Evolutionary conservation across 2,888 invertebrate species (phyloP).

Genomic region (Onchidella celtica): DNA sequence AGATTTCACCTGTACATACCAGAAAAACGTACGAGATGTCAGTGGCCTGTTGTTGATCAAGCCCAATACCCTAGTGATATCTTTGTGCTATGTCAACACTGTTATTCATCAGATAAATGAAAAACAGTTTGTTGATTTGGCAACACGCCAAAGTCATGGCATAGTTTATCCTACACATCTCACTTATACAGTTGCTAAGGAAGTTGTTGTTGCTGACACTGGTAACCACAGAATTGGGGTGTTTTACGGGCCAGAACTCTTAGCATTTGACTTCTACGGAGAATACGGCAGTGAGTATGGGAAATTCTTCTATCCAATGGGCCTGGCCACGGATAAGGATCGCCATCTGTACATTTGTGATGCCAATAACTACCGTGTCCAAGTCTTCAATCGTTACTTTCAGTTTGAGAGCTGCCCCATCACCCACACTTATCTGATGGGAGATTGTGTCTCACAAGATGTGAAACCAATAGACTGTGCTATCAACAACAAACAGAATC

Average conservation of each 20-base stretch:
- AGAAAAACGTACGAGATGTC: slow-evolving; percentile 39
- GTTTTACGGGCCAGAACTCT: slow-evolving; percentile 35
- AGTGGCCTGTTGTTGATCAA: slow-evolving; percentile 31
- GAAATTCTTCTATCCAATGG: slow-evolving; percentile 45
- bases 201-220: slow-evolving; percentile 41
- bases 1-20: slow-evolving; percentile 8
- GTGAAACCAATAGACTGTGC: slow-evolving; percentile 50
- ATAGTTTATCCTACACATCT: slow-evolving; percentile 44
- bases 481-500: slow-evolving; percentile 22
- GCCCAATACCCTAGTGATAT: slow-evolving; percentile 7
- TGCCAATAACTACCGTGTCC: slow-evolving; percentile 42
- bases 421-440: slow-evolving; percentile 34
- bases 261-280: slow-evolving; percentile 34
- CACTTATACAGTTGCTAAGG: background rate
- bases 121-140: slow-evolving; percentile 37
- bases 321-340: slow-evolving; percentile 28
- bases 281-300: slow-evolving; percentile 38
- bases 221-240: slow-evolving; percentile 45
- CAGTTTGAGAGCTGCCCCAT: slow-evolving; percentile 39
- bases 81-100: slow-evolving; percentile 38
- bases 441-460: slow-evolving; percentile 36
- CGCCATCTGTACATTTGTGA: slow-evolving; percentile 44
- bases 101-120: slow-evolving; percentile 18
- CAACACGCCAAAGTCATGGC: slow-evolving; percentile 22
- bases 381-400: slow-evolving; percentile 34